These are phyloP conservation scores for Philereme transversata DNA, from an alignment of 2,888 invertebrate species.

Conservation along the genomic window DNA sequence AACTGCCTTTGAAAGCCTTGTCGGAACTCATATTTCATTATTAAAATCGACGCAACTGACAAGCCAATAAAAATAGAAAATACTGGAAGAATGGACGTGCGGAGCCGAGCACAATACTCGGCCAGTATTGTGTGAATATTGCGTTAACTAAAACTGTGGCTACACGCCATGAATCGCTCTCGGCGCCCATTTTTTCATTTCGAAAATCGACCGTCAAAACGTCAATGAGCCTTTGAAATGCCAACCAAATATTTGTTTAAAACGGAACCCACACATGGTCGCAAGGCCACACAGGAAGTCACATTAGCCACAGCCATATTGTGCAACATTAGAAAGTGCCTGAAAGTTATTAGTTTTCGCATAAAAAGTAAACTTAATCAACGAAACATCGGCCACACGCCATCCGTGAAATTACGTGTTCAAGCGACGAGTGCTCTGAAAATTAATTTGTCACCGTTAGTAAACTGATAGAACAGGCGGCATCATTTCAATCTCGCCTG, in stretches of 20 bases:
- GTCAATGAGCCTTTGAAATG: slow-evolving; percentile 75
- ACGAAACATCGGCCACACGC: slow-evolving; percentile 63
- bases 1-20: slow-evolving; percentile 53
- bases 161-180: slow-evolving; percentile 40
- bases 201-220: slow-evolving; percentile 64
- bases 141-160: slow-evolving; percentile 25
- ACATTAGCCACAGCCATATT: slow-evolving; percentile 51
- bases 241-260: slow-evolving; percentile 74
- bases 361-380: slow-evolving; percentile 67
- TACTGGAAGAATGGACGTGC: slow-evolving; percentile 59
- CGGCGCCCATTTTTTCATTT: slow-evolving; percentile 67
- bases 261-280: slow-evolving; percentile 72
- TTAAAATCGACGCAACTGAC: slow-evolving; percentile 69
- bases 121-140: slow-evolving; percentile 53
- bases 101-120: slow-evolving; percentile 55
- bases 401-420: slow-evolving; percentile 74
- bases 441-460: slow-evolving; percentile 59
- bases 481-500: no score
- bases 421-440: slow-evolving; percentile 48
- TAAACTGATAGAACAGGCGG: no score
- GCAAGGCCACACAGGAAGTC: slow-evolving; percentile 73
- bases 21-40: slow-evolving; percentile 74
- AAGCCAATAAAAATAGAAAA: slow-evolving; percentile 64
- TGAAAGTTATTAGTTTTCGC: slow-evolving; percentile 60
- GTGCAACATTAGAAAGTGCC: slow-evolving; percentile 67